phyloP scores from a whole-genome alignment of 2,797 vertebrate genomes.

The Siniperca obscura region DNA sequence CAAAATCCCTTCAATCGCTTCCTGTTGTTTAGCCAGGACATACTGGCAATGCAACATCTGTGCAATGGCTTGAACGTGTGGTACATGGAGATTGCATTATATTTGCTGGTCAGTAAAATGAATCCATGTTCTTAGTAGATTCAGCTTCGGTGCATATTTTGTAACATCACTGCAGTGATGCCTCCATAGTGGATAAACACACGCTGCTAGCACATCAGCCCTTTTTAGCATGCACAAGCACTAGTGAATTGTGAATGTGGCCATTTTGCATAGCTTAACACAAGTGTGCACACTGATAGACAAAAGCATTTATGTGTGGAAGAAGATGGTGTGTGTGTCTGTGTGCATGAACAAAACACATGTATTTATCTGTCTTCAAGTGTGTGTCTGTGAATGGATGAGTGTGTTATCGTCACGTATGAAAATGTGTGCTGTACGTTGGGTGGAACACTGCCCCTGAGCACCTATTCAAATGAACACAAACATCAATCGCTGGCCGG shows the following conservation, averaged over 20 bases:
- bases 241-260: slow-evolving; percentile 59
- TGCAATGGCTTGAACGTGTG: slow-evolving; percentile 35
- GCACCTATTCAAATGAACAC: slow-evolving; percentile 82
- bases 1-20: slow-evolving; percentile 63
- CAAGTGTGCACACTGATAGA: slow-evolving; percentile 51
- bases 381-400: slow-evolving; percentile 49
- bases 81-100: slow-evolving; percentile 49
- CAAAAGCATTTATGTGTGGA: slow-evolving; percentile 58
- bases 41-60: slow-evolving; percentile 51
- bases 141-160: slow-evolving; percentile 52
- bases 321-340: slow-evolving; percentile 24
- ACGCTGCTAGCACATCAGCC: slow-evolving; percentile 52
- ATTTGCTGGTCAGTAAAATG: slow-evolving; percentile 59
- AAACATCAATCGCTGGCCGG: slow-evolving; percentile 76
- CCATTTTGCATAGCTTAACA: slow-evolving; percentile 74
- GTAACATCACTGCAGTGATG: slow-evolving; percentile 33
- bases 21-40: slow-evolving; percentile 58
- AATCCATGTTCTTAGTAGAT: slow-evolving; percentile 43
- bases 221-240: slow-evolving; percentile 70
- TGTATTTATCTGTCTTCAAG: slow-evolving; percentile 54
- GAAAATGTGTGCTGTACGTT: slow-evolving; percentile 63
- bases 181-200: slow-evolving; percentile 47
- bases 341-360: slow-evolving; percentile 17
- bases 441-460: slow-evolving; percentile 71
- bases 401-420: slow-evolving; percentile 66